A percentile compares a stretch with the other conserved stretches of the same genome.
phyloP scores from a whole-genome alignment of 2,113 vertebrate genomes.

The Rhagologus leucostigma region DNA sequence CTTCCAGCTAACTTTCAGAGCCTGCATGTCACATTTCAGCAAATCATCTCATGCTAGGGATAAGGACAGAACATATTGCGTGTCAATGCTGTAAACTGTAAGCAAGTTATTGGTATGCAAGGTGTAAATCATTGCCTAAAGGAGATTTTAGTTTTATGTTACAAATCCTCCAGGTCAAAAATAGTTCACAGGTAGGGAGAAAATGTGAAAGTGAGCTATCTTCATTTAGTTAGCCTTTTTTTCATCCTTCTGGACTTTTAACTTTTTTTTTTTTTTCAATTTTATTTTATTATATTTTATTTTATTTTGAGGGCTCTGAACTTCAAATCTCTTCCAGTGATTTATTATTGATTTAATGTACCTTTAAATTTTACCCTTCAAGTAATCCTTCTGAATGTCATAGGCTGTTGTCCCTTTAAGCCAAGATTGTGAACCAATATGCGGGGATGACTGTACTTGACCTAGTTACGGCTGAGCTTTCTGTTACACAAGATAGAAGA shows the following conservation, averaged over 20 bases:
- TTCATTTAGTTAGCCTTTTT: not conserved
- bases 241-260: not conserved
- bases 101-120: slow-evolving; percentile 20
- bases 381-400: not conserved
- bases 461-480: not conserved
- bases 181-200: not conserved
- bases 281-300: not conserved
- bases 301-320: not conserved
- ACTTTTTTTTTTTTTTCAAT: not conserved
- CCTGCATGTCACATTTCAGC: slow-evolving; percentile 16
- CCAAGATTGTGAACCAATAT: not conserved
- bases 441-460: not conserved
- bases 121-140: slow-evolving; percentile 11
- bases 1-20: slow-evolving; percentile 35
- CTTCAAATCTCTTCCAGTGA: not conserved
- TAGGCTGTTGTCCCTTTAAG: not conserved
- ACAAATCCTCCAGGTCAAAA: slow-evolving; percentile 11
- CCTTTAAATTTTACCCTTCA: slow-evolving; percentile 15
- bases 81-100: slow-evolving; percentile 20
- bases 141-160: not conserved
- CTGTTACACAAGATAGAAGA: not conserved
- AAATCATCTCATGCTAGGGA: slow-evolving; percentile 21
- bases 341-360: slow-evolving; percentile 30
- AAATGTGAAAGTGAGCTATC: not conserved
- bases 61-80: not conserved